Evolutionary conservation across 2,113 vertebrate genomes (phyloP).

Genomic region (Ciconia maguari): DNA sequence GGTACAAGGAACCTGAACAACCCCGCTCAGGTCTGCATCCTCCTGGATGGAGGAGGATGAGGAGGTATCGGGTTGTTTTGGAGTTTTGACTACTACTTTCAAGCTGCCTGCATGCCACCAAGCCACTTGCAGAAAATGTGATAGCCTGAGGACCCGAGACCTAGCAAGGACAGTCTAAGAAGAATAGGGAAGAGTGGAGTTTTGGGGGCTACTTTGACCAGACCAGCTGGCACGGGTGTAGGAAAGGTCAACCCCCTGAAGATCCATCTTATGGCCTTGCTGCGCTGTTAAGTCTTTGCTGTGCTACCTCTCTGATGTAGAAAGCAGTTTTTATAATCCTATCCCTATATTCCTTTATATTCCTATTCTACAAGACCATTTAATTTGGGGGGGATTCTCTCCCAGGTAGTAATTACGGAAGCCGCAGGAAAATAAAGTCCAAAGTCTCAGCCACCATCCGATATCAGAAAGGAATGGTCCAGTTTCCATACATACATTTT

Average conservation of each 20-base stretch:
- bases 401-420: rapidly evolving
- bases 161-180: neutral
- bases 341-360: neutral
- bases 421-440: neutral
- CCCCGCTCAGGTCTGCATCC: neutral
- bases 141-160: neutral
- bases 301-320: neutral
- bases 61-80: neutral
- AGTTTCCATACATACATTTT: neutral
- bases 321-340: neutral
- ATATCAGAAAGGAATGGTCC: neutral
- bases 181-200: neutral
- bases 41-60: neutral
- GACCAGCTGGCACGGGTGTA: neutral
- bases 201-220: neutral
- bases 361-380: neutral
- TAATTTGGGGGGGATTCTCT: neutral
- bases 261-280: neutral
- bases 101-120: neutral
- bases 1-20: neutral
- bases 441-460: neutral
- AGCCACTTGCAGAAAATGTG: neutral
- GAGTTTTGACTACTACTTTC: neutral
- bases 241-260: neutral
- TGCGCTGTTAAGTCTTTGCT: neutral